Evolutionary conservation across 2,888 invertebrate species (phyloP).

Genomic region (Alitta virens): DNA sequence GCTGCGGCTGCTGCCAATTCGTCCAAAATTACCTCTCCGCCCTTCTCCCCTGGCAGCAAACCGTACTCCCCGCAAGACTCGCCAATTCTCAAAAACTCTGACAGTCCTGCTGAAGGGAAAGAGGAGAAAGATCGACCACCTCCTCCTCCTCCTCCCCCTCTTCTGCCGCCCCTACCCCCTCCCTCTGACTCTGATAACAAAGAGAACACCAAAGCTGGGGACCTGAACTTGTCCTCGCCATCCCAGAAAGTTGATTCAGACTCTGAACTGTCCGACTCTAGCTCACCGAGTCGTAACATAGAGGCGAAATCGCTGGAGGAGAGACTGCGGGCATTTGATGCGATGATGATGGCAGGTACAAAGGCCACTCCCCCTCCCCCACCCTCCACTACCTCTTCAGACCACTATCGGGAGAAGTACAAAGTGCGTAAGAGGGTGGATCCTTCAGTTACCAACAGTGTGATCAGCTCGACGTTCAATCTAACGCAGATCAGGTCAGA

Average conservation of each 20-base stretch:
- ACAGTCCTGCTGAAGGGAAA: neutral
- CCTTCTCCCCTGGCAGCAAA: conserved; percentile 35
- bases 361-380: conserved; percentile 20
- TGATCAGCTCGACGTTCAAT: neutral
- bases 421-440: conserved; percentile 42
- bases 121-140: neutral
- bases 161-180: neutral
- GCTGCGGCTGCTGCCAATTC: neutral
- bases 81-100: conserved; percentile 3
- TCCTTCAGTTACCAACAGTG: conserved; percentile 11
- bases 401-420: conserved; percentile 34
- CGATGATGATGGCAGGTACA: conserved; percentile 68
- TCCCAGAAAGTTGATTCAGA: conserved; percentile 7
- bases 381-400: conserved; percentile 7
- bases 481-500: conserved; percentile 64
- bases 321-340: conserved; percentile 86
- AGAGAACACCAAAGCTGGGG: conserved; percentile 1
- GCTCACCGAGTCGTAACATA: conserved; percentile 11
- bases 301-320: conserved; percentile 73
- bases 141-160: conserved; percentile 3
- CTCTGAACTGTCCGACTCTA: conserved; percentile 14
- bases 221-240: conserved; percentile 6
- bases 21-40: conserved; percentile 33
- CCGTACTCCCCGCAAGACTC: conserved; percentile 14
- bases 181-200: conserved; percentile 2